A percentile compares a stretch with the other conserved stretches of the same genome.
Evolutionary conservation across 2,797 vertebrate species (phyloP).

Genomic region (Chelmon rostratus): DNA sequence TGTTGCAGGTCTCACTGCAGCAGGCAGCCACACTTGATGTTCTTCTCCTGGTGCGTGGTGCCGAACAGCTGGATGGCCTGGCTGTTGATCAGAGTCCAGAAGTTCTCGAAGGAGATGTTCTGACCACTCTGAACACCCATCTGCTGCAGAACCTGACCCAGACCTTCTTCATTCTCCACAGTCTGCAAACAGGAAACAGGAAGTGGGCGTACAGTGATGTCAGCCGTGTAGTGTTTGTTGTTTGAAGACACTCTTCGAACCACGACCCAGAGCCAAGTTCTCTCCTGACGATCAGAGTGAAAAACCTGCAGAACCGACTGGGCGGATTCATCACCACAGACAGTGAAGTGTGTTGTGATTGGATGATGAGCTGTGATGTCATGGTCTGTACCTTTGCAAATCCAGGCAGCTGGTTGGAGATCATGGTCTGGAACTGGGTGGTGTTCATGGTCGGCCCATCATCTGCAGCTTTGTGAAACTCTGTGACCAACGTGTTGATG

Average conservation of each 20-base stretch:
- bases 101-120: slow-evolving; percentile 78
- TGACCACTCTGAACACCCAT: slow-evolving; percentile 75
- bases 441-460: slow-evolving; percentile 69
- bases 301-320: no score
- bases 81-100: slow-evolving; percentile 82
- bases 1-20: slow-evolving; percentile 66
- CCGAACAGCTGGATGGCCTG: slow-evolving; percentile 68
- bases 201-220: neutral
- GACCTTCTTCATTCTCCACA: slow-evolving; percentile 65
- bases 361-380: slow-evolving; percentile 31
- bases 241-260: no score
- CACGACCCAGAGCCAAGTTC: no score
- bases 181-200: slow-evolving; percentile 62
- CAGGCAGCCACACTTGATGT: slow-evolving; percentile 70
- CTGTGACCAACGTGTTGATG: slow-evolving; percentile 78
- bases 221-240: no score
- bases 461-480: slow-evolving; percentile 79
- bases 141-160: slow-evolving; percentile 73
- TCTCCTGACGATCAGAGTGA: no score
- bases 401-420: slow-evolving; percentile 78
- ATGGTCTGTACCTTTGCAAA: slow-evolving; percentile 64
- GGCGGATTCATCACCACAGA: no score
- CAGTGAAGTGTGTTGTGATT: neutral
- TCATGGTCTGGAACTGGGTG: slow-evolving; percentile 81
- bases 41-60: slow-evolving; percentile 63